These are phyloP conservation scores for Meloe dianella DNA, from an alignment of 2,888 invertebrate genomes.

Conservation along the genomic window DNA sequence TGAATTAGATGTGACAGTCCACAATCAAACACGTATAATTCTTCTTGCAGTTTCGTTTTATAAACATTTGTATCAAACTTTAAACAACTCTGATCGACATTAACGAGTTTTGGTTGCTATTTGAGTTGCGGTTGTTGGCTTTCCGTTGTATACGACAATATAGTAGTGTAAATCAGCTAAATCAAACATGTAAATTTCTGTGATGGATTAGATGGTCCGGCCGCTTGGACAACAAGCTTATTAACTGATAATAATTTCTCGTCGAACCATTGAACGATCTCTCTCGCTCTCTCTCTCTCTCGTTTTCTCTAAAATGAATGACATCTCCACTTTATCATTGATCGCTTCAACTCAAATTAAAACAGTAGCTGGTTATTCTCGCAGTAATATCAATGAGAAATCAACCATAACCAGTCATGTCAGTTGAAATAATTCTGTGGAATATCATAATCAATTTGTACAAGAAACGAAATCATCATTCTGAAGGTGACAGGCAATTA, in stretches of 20 bases:
- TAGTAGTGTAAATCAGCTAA: neutral
- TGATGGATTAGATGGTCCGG: constrained; percentile 26
- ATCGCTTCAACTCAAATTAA: constrained; percentile 30
- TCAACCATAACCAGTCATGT: constrained; percentile 30
- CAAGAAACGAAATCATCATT: constrained; percentile 38
- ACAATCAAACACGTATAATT: neutral
- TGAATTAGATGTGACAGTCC: constrained; percentile 15
- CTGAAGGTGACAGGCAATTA: constrained; percentile 39
- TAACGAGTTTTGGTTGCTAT: neutral
- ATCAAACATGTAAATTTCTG: constrained; percentile 11
- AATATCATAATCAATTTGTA: constrained; percentile 39
- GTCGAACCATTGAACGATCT: neutral
- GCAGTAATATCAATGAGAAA: constrained; percentile 28
- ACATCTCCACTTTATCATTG: constrained; percentile 21
- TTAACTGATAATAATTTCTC: constrained; percentile 19
- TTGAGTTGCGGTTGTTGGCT: neutral
- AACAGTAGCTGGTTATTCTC: constrained; percentile 34
- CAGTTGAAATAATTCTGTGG: constrained; percentile 30
- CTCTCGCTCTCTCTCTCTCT: neutral
- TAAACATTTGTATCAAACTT: no score
- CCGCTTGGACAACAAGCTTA: constrained; percentile 21
- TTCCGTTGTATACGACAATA: neutral
- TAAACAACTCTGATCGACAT: no score
- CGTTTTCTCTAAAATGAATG: constrained; percentile 14
- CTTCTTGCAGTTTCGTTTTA: no score